phyloP scores from a whole-genome alignment of 2,888 invertebrate genomes.

The Campopleginae sp. region DNA sequence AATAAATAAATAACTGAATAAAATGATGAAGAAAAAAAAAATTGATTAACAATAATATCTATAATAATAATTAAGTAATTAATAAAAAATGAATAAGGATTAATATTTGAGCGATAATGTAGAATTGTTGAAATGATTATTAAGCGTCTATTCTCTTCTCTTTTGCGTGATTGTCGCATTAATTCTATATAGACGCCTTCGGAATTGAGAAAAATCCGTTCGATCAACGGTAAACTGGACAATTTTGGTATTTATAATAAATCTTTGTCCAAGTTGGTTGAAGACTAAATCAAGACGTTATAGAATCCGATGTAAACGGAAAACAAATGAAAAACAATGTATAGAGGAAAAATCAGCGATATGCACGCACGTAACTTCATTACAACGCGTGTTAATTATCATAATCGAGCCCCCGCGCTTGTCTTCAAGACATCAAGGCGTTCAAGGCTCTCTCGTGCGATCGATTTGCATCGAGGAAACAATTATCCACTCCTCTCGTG shows the following conservation, averaged over 20 bases:
- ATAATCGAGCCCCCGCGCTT: conserved; percentile 75
- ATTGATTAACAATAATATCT: too few relatives aligned
- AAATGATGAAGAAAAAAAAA: too few relatives aligned
- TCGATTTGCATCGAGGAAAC: conserved; percentile 78
- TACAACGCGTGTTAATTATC: conserved; percentile 70
- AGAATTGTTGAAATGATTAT: conserved; percentile 45
- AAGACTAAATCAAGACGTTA: conserved; percentile 32
- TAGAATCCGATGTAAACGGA: conserved; percentile 9
- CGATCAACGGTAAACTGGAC: conserved; percentile 59
- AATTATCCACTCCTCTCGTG: conserved; percentile 72
- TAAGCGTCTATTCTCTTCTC: background rate
- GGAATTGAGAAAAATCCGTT: conserved; percentile 35
- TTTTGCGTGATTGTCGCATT: background rate
- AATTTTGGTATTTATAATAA: conserved; percentile 29
- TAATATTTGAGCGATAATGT: conserved; percentile 30
- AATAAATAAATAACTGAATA: background rate
- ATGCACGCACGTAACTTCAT: conserved; percentile 56
- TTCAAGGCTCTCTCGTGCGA: conserved; percentile 75
- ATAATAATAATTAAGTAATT: too few relatives aligned
- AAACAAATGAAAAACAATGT: conserved; percentile 18
- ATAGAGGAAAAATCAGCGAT: conserved; percentile 33
- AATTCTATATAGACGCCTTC: conserved; percentile 16
- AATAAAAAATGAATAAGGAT: background rate
- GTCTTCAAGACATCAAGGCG: conserved; percentile 69
- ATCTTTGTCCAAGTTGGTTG: conserved; percentile 1